phyloP scores from a whole-genome alignment of 2,113 vertebrate genomes.

The Psittacus erithacus region DNA sequence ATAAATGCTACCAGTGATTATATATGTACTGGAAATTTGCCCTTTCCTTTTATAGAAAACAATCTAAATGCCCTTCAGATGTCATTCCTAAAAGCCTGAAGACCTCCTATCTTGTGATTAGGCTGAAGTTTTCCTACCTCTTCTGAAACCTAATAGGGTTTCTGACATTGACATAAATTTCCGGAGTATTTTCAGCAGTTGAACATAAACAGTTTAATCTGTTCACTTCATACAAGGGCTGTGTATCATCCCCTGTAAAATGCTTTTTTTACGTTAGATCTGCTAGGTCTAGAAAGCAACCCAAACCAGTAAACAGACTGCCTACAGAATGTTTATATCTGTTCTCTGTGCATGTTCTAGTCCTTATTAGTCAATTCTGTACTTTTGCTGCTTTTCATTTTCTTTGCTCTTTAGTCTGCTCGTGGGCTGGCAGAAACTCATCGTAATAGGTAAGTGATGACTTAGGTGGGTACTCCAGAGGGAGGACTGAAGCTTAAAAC shows the following conservation, averaged over 20 bases:
- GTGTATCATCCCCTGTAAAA: background rate
- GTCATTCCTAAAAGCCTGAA: constrained; percentile 38
- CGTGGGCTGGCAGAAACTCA: background rate
- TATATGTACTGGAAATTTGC: constrained; percentile 57
- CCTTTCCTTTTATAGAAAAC: constrained; percentile 63
- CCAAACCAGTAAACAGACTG: background rate
- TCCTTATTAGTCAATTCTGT: background rate
- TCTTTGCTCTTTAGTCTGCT: background rate
- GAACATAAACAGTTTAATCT: constrained; percentile 52
- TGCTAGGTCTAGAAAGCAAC: background rate
- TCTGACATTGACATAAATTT: constrained; percentile 29
- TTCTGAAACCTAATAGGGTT: constrained; percentile 54
- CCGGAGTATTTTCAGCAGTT: constrained; percentile 18
- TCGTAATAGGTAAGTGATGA: background rate
- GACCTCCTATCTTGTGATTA: constrained; percentile 47
- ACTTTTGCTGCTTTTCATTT: background rate
- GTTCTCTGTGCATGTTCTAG: background rate
- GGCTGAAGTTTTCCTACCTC: constrained; percentile 27
- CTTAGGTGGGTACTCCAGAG: background rate
- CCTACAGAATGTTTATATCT: background rate
- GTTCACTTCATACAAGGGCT: constrained; percentile 4
- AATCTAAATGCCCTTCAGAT: constrained; percentile 60
- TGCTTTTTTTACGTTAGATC: background rate
- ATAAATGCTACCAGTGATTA: constrained; percentile 61
- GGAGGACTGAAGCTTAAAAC: background rate